Conservation (phyloP, 2,888 invertebrate species). For the Trachelus iudaicus region DNA sequence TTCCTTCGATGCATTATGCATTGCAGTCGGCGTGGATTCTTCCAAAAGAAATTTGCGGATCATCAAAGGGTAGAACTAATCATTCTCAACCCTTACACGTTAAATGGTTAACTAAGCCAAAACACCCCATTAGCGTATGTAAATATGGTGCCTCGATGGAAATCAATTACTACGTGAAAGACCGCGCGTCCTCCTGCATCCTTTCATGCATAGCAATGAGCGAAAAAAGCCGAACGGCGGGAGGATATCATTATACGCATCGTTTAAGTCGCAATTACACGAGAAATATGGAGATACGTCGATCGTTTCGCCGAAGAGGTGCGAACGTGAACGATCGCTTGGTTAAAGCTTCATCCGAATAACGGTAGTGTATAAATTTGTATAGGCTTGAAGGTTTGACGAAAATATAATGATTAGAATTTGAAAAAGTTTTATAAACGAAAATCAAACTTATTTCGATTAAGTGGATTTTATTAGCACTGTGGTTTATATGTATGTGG, state of each 20-base stretch:
- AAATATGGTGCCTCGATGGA: slow-evolving; percentile 41
- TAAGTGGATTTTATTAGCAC: not conserved
- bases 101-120: slow-evolving; percentile 19
- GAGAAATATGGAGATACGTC: not conserved
- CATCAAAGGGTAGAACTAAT: slow-evolving; percentile 17
- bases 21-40: not conserved
- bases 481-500: not conserved
- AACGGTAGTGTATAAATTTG: not conserved
- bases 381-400: not conserved
- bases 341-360: not conserved
- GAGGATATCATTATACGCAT: slow-evolving; percentile 3
- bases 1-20: not conserved
- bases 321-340: not conserved
- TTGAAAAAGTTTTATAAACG: not conserved
- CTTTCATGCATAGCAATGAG: slow-evolving; percentile 54
- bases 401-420: not conserved
- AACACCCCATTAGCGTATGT: slow-evolving; percentile 47
- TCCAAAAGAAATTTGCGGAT: slow-evolving; percentile 11
- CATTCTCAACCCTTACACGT: slow-evolving; percentile 12
- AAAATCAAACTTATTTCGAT: not conserved
- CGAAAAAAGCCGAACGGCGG: slow-evolving; percentile 10
- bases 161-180: slow-evolving; percentile 48
- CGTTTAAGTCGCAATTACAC: slow-evolving; percentile 4
- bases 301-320: not conserved
- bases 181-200: slow-evolving; percentile 31